These are phyloP conservation scores for Tapera naevia DNA, from an alignment of 2,797 vertebrate species.

Conservation along the genomic window DNA sequence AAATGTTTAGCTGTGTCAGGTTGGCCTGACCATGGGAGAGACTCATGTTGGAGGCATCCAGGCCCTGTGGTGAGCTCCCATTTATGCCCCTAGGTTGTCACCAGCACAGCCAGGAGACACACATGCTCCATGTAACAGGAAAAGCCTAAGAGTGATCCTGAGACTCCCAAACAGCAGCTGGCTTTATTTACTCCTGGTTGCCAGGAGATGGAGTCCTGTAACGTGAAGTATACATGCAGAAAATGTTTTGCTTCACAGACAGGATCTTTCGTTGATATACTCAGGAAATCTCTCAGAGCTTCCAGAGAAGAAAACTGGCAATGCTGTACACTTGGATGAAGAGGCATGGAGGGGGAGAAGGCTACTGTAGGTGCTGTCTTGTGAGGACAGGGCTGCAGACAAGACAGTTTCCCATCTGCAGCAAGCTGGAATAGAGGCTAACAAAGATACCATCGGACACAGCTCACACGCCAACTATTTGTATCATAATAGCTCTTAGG, in stretches of 20 bases:
- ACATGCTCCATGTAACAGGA: rapidly evolving
- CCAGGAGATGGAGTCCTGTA: constrained; percentile 54
- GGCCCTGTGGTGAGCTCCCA: neutral
- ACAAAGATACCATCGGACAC: neutral
- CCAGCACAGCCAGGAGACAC: neutral
- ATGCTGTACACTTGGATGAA: neutral
- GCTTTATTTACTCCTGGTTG: constrained; percentile 34
- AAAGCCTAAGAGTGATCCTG: neutral
- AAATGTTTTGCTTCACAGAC: neutral
- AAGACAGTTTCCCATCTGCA: neutral
- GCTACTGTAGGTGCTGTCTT: rapidly evolving
- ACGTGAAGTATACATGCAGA: neutral
- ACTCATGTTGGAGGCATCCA: neutral
- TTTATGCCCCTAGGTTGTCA: neutral
- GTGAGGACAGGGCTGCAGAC: neutral
- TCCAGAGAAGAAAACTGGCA: neutral
- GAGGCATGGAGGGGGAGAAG: neutral
- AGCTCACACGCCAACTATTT: neutral
- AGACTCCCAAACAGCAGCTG: neutral
- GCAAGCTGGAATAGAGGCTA: neutral
- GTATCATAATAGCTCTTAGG: neutral
- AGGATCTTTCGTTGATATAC: neutral
- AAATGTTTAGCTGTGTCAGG: neutral
- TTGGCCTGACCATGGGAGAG: neutral
- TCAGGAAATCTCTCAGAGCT: neutral